These are phyloP conservation scores for Apis florea DNA, from an alignment of 1,140 invertebrate species.

Conservation along the genomic window DNA sequence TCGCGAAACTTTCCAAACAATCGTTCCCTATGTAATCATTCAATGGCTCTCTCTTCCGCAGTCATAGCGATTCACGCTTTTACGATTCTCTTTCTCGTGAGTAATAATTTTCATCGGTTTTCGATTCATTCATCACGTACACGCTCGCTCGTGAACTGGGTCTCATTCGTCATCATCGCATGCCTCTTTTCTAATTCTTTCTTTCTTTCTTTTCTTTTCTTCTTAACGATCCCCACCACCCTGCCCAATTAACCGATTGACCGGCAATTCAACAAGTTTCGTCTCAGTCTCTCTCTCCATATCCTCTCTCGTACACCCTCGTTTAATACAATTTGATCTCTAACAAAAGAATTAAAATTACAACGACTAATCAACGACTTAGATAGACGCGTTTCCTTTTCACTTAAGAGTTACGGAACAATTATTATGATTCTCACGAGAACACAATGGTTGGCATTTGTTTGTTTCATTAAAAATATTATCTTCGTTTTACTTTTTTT, in stretches of 20 bases:
- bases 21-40: constrained; percentile 1
- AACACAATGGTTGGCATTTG: constrained; percentile 77
- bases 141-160: background rate
- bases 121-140: background rate
- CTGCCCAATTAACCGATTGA: background rate
- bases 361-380: constrained; percentile 73
- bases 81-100: background rate
- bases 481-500: constrained; percentile 42
- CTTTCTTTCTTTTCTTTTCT: background rate
- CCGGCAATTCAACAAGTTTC: constrained; percentile 29
- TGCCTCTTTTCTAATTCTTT: background rate
- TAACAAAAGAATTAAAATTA: constrained; percentile 70
- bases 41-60: background rate
- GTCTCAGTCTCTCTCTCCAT: constrained; percentile 9
- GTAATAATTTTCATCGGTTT: background rate
- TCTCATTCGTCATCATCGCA: background rate
- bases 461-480: constrained; percentile 68
- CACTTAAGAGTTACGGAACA: constrained; percentile 70
- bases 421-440: constrained; percentile 73
- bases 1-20: background rate
- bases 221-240: background rate
- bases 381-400: constrained; percentile 62
- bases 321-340: constrained; percentile 32
- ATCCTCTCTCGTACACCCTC: constrained; percentile 12
- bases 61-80: constrained; percentile 1